Base-by-base conservation (phyloP, 1,140 invertebrate genomes). In the Zaprionus taronus region DNA sequence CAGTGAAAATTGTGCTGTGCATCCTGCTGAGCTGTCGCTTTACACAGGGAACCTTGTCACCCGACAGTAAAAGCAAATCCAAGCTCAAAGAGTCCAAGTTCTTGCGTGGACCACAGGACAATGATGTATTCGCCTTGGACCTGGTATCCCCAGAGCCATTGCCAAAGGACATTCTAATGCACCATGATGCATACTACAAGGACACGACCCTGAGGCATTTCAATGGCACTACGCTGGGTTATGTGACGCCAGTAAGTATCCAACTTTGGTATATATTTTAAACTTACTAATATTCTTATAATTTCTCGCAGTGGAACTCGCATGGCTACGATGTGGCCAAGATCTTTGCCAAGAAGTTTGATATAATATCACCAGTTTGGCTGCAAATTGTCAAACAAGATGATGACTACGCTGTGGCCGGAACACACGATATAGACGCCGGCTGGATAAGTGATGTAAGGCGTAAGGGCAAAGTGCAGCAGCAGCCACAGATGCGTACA, bases 251-350 rank as follows among this genome's bases (percentile, higher is more conserved):
- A 31, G 97, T 98, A 94, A 95, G 94, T 94, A 69, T 4, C 1
- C n/a, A 55, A 14, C 9, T 2, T 11, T 11, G n/a, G 15, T 5
- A 31, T 34, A 15, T 11, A 6, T 2, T 15, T 6, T 36, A 44
- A 15, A 20, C 0, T 26, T 47, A n/a, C 58, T 56, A 14, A 44
- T 53, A 17, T 65, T 61, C 67, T 20, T 38, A 11, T 51, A 7
- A 5, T 24, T 5, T 3, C 47, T 95, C 95, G 80, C 85, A 99
- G 98, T 99, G 98, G 98, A 99, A 99, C 93, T 96, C 94, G 71
- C 96, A 97, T 94, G 98, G 98, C 1, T 98, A 99, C 94, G 97
- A 99, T 94, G 94, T 99, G 44, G 97, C 98, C 1, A 99, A 99
- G 93, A 95, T 94, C 56, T 99, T 98, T 94, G 96, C 95, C 44